A percentile compares a stretch with the other conserved stretches of the same genome.
Conservation (phyloP, 2,888 invertebrate species). For the Liposcelis brunnea region DNA sequence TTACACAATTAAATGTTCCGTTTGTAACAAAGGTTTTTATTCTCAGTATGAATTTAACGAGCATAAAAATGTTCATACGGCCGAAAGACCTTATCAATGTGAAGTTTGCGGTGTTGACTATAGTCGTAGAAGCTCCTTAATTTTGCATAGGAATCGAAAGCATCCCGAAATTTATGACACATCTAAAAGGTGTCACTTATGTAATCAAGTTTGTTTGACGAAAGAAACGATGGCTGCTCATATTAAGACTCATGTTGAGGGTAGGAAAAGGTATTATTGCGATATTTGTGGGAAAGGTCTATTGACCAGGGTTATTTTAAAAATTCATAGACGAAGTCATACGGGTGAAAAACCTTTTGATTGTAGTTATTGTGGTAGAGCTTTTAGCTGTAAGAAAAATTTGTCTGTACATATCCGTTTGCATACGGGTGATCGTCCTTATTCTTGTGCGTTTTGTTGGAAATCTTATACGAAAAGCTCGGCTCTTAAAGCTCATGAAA, state of each 20-base stretch:
- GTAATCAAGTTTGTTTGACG: constrained; percentile 26
- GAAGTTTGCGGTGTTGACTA: constrained; percentile 20
- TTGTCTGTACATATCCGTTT: constrained; percentile 12
- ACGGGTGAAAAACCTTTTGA: constrained; percentile 22
- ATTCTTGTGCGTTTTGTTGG: constrained; percentile 11
- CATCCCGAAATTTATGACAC: constrained; percentile 20
- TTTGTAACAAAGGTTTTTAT: constrained; percentile 26
- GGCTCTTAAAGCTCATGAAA: constrained; percentile 5
- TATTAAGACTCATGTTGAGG: constrained; percentile 28
- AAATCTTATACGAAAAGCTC: constrained; percentile 10
- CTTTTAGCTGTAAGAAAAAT: constrained; percentile 19
- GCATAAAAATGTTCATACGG: constrained; percentile 33
- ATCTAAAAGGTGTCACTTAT: not conserved
- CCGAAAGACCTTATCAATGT: constrained; percentile 20
- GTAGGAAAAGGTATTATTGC: constrained; percentile 33
- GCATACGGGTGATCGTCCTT: constrained; percentile 14
- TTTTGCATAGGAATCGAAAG: constrained; percentile 24
- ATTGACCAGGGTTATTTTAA: constrained; percentile 19
- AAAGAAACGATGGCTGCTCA: constrained; percentile 26
- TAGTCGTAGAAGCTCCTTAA: constrained; percentile 22
- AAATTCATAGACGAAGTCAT: constrained; percentile 30
- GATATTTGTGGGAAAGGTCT: constrained; percentile 40
- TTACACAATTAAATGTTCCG: constrained; percentile 25
- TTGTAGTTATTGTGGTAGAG: constrained; percentile 25
- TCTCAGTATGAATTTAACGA: constrained; percentile 29